phyloP scores from a whole-genome alignment of 2,797 vertebrate species.

The Hippocampus kuda region DNA sequence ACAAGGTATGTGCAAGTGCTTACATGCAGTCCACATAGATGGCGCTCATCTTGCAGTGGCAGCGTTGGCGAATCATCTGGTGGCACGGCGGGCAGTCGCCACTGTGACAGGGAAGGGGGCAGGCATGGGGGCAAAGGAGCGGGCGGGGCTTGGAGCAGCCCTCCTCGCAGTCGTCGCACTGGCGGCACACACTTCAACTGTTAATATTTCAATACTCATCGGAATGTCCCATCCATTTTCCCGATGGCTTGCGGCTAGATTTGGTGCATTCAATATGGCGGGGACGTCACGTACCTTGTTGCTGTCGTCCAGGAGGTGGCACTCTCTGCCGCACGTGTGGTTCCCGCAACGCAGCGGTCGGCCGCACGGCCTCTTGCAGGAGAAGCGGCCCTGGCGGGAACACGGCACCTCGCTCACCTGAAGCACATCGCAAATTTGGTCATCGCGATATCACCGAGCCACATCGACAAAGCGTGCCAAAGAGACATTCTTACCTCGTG shows the following conservation, averaged over 20 bases:
- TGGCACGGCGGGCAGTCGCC: slow-evolving; percentile 72
- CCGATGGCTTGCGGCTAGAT: too few species aligned
- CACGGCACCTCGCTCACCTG: slow-evolving; percentile 58
- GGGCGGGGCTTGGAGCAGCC: slow-evolving; percentile 72
- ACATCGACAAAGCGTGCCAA: too few species aligned
- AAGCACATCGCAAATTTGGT: background rate
- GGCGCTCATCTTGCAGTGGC: slow-evolving; percentile 78
- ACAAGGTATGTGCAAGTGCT: slow-evolving; percentile 12
- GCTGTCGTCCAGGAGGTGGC: slow-evolving; percentile 38
- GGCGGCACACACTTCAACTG: background rate
- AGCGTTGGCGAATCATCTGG: slow-evolving; percentile 80
- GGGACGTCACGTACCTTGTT: slow-evolving; percentile 30
- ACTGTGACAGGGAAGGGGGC: slow-evolving; percentile 72
- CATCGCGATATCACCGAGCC: background rate
- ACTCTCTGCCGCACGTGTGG: slow-evolving; percentile 49
- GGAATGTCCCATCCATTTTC: too few species aligned
- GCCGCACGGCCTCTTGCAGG: slow-evolving; percentile 39
- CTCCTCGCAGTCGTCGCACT: slow-evolving; percentile 70
- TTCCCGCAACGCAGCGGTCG: slow-evolving; percentile 50
- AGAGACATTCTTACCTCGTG: slow-evolving; percentile 48
- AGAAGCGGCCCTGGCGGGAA: slow-evolving; percentile 40
- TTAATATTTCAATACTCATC: background rate
- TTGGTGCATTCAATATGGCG: background rate
- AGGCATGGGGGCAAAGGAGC: slow-evolving; percentile 72
- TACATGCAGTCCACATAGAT: slow-evolving; percentile 57